Base-by-base conservation (phyloP, 1,140 invertebrate species). In the Archivesica marissinica region DNA sequence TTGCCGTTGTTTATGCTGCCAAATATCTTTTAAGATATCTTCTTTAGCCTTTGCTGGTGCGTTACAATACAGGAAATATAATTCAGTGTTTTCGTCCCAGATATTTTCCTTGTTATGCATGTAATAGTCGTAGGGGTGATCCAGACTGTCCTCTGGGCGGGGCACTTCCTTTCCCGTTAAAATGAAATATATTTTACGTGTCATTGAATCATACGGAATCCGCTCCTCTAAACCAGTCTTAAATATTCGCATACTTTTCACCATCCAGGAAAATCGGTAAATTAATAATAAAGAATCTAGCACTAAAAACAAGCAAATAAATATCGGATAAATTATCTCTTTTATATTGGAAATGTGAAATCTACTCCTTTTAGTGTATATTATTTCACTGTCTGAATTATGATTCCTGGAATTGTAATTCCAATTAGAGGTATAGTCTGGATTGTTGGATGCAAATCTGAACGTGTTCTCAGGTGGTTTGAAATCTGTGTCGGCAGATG, bases 21-120 rank as follows among this genome's bases (percentile, higher is more conserved):
- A 91, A 72, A 92, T 90, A 75, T 92, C 89, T 3, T 86, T 87
- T 59, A 92, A 82, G 77, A 92, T 91, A 33, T 92, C 91, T 56
- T 92, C 89, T 76, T 88, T 91, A 6, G 86, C 84, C 44, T 90
- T 90, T 1, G 89, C 86, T 28, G 90, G 86, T 4, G 86, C 83
- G 41, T 88, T 87, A 50, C 87, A 88, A 85, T 90, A 92, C 11
- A 87, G 59, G 39, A 88, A 85, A 56, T 89, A 88, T 13, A 87
- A 75, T 30, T 90, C 89, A 66, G 74, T 85, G 74, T 89, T 89
- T 4, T 85, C 83, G 11, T 75, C 77, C 70, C 70, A 84, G 3
- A 88, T 70, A 39, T 90, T 88, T 25, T 89, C 87, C 38, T 87
- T 88, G 25, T 88, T 87, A 25, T 89, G 85, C 23, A 81, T 64